phyloP scores from a whole-genome alignment of 2,113 vertebrate species.

The Myocastor coypus region DNA sequence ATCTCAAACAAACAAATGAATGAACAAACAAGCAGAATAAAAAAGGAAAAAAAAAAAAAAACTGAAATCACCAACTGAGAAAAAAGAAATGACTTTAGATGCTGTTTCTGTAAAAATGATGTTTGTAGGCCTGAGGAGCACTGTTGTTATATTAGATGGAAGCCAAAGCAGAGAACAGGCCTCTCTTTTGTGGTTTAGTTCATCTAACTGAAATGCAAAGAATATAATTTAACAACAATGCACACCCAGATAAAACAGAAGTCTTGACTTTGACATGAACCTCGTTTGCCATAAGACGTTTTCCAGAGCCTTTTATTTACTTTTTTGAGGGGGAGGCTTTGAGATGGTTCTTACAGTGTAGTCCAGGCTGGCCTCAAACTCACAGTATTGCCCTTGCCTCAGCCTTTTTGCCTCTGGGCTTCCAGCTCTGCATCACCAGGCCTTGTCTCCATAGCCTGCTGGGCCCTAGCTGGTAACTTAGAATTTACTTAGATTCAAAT shows the following conservation, averaged over 20 bases:
- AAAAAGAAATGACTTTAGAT: conserved; percentile 35
- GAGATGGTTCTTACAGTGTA: background rate
- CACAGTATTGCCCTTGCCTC: background rate
- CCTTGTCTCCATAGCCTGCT: background rate
- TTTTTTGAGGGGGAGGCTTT: background rate
- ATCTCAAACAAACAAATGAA: background rate
- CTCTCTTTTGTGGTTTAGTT: background rate
- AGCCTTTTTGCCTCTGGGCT: background rate
- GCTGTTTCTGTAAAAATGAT: conserved; percentile 46
- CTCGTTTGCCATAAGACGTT: background rate
- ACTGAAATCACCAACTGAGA: conserved; percentile 25
- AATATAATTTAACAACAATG: background rate
- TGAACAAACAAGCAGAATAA: background rate
- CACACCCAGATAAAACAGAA: background rate
- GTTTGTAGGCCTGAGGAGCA: background rate
- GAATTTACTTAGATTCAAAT: background rate
- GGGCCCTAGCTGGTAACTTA: background rate
- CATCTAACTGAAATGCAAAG: background rate
- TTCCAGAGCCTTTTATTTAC: background rate
- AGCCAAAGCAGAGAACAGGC: background rate
- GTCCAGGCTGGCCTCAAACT: background rate
- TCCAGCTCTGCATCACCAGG: background rate
- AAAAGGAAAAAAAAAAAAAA: background rate
- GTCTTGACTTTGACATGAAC: background rate
- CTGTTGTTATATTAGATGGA: background rate